Conservation (phyloP, 2,113 vertebrate genomes). For the Motacilla tschutschensis region DNA sequence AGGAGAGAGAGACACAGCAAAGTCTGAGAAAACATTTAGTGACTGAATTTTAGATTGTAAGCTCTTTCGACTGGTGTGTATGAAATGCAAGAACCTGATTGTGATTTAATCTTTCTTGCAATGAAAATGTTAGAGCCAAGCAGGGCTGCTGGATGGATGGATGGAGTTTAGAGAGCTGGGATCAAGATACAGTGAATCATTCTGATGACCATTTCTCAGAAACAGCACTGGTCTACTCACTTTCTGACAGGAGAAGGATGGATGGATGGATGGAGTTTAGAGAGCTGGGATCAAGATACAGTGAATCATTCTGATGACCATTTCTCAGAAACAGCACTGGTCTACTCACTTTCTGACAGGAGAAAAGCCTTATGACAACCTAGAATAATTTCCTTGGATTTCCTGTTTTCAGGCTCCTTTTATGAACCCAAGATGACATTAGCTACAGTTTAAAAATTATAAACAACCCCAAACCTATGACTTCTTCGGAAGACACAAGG, state of each 20-base stretch:
- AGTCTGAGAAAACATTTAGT: neutral
- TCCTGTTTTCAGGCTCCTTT: slow-evolving; percentile 4
- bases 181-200: neutral
- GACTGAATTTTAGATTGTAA: neutral
- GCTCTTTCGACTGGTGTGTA: neutral
- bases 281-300: neutral
- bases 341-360: neutral
- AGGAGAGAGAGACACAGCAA: neutral
- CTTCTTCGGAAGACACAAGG: neutral
- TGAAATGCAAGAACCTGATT: neutral
- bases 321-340: neutral
- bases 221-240: neutral
- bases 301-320: neutral
- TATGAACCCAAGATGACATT: neutral
- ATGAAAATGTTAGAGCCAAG: neutral
- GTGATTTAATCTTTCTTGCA: neutral
- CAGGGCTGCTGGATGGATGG: neutral
- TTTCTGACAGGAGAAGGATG: neutral
- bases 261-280: neutral
- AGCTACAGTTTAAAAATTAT: neutral
- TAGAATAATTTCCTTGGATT: neutral
- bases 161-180: neutral
- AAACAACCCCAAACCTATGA: neutral
- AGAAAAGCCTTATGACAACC: neutral
- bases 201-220: neutral